These are phyloP conservation scores for Napeogenes sylphis DNA, from an alignment of 2,888 invertebrate species.

Conservation along the genomic window DNA sequence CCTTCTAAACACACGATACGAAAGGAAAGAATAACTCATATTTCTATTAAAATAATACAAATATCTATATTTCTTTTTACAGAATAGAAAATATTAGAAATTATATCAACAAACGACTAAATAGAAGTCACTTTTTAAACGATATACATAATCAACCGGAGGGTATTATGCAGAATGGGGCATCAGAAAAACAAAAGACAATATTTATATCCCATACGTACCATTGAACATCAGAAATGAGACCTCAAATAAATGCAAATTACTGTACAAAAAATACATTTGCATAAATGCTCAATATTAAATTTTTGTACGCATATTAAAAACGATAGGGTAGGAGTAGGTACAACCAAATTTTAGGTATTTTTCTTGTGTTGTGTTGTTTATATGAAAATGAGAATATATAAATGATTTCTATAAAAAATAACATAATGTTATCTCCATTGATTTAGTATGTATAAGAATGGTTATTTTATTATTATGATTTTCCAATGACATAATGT, in stretches of 20 bases:
- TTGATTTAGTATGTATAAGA: too few relatives aligned
- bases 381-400: too few relatives aligned
- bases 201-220: constrained; percentile 65
- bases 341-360: background rate
- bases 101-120: constrained; percentile 20
- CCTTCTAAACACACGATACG: too few relatives aligned
- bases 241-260: constrained; percentile 66
- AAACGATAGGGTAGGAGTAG: constrained; percentile 42
- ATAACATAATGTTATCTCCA: too few relatives aligned
- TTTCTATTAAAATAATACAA: too few relatives aligned
- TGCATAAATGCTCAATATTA: constrained; percentile 58
- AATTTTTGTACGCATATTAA: constrained; percentile 49
- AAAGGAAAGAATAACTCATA: too few relatives aligned
- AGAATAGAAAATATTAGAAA: constrained; percentile 6
- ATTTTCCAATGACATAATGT: too few relatives aligned
- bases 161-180: constrained; percentile 51
- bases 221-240: constrained; percentile 63
- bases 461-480: too few relatives aligned
- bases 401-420: too few relatives aligned
- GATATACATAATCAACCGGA: constrained; percentile 44
- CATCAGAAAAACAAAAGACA: constrained; percentile 52
- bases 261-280: constrained; percentile 47
- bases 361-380: too few relatives aligned
- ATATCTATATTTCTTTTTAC: too few relatives aligned
- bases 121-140: constrained; percentile 44